Base-by-base conservation (phyloP, 2,888 invertebrate species). In the Agrypnus murinus region DNA sequence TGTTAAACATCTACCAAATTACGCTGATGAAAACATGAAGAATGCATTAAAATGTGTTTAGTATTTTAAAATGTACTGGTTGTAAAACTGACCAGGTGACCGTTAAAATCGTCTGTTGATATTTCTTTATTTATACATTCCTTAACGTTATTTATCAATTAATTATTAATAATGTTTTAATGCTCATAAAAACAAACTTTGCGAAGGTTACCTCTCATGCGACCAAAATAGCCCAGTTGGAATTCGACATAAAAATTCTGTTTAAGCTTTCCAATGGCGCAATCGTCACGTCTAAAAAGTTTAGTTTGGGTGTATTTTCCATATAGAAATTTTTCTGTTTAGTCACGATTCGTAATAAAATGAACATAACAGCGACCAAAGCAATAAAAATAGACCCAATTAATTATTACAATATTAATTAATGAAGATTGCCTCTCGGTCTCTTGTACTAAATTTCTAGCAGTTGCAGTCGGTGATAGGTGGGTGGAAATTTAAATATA, bases 401-500 rank as follows among this genome's bases (percentile, higher is more conserved):
- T 25, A 25, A 25, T 25, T 25, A 25, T 25, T n/a, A n/a, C n/a
- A 50, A 31, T 32, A 46, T 32, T 50, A 50, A 31, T 4, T 46
- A n/a, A 2, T 19, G 19, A 19, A 46, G 46, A 10, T 19, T 8
- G 10, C 9, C 17, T n/a, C n/a, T n/a, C 46, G 17, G 19, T 46
- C 46, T 10, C 6, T 10, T 12, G 40, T n/a, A 7, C 10, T 40
- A 14, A 32, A 6, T 53, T 12, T 53, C n/a, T n/a, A n/a, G n/a
- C n/a, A n/a, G n/a, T n/a, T n/a, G n/a, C n/a, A n/a, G n/a, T 32
- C 53, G 7, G 4, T 15, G 53, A 0, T 55, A 36, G 9, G 36
- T 55, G 55, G 55, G 55, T 55, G 55, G 36, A 9, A 55, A 55
- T 55, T 55, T 55, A 36, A 34, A 55, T 55, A 38, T 15, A 14